Base-by-base conservation (phyloP, 1,140 invertebrate genomes). In the Zaprionus vittiger region DNA sequence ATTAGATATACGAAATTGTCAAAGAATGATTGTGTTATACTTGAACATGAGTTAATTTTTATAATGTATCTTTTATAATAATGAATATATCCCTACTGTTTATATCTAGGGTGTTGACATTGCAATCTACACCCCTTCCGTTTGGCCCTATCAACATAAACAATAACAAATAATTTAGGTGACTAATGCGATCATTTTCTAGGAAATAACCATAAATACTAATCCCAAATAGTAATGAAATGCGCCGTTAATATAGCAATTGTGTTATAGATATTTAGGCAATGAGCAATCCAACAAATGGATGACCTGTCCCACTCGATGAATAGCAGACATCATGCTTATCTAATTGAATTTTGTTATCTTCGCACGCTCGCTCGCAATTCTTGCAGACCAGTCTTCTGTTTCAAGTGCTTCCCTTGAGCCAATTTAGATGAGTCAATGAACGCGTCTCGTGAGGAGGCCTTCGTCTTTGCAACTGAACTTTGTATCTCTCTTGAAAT, bases 391-490 rank as follows among this genome's bases (percentile, higher is more conserved):
- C 17, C 20, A 5, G 47, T 52, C 47, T 52, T 52, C 11, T 52
- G 11, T 2, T 47, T 24, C 44, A 64, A 28, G 12, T 34, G 28
- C 52, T 56, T 66, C 15, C 64, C 34, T 66, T 56, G 52, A 56
- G 34, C 17, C 49, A 31, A 22, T 44, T 57, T 56, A 0, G 55
- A 31, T 67, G 65, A 59, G 34, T 59, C 65, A 44, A 67, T 64
- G 47, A 22, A 20, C 17, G 22, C 1, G 17, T 47, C 47, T 49
- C 47, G 47, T 49, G 47, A 9, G 37, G 9, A 38, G 17, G 47
- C 17, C 41, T 44, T 49, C 47, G 17, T 9, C 17, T n/a, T 20
- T 7, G 31, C 9, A 49, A 20, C 5, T 47, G 41, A 47, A 47
- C 41, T 38, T 38, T 47, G 41, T 17, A 11, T 12, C 47, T 14